Base-by-base conservation (phyloP, 2,113 vertebrate genomes). In the Neolamprologus sp. region DNA sequence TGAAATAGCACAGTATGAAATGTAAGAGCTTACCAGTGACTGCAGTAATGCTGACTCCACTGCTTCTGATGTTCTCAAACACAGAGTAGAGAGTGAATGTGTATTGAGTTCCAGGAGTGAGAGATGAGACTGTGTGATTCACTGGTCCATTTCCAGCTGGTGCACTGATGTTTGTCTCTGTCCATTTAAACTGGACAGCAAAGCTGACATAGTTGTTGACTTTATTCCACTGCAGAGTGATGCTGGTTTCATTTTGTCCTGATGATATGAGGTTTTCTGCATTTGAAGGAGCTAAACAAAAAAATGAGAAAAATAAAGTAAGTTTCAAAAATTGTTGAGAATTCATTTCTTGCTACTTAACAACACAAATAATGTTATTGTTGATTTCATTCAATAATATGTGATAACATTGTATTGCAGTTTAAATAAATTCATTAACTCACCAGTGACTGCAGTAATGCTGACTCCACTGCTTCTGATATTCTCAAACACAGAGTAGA, bases 11-110 rank as follows among this genome's bases (percentile, higher is more conserved):
- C 33, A 33, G 33, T 33, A 8, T 8, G 7, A 35, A 35, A 30
- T 30, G 30, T 30, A 30, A 30, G 2, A 30, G 7, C 30, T 33
- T 1, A 37, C 35, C 35, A 37, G 4, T 37, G 35, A 33, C 45
- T 57, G 80, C 86, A 81, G 13, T 10, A 7, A 17, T 33, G 14
- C 1, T 57, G 4, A 57, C n/a, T 87, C 92, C 92, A 40, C 35
- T 85, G 86, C 91, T 92, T 30, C 45, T 81, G 80, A 83, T 0
- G 2, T 12, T 53, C 23, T 37, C 54, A 68, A 51, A 85, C 83
- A 91, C 81, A 80, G 85, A 89, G 88, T 71, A 79, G 8, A 92
- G 89, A 26, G 80, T 89, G 51, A 92, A 91, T 4, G 9, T 47
- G 80, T 92, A 91, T 68, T 19, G 2, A 65, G 80, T 87, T 82